Evolutionary conservation across 2,888 invertebrate genomes (phyloP).

Genomic region (Eurytoma adleriae): DNA sequence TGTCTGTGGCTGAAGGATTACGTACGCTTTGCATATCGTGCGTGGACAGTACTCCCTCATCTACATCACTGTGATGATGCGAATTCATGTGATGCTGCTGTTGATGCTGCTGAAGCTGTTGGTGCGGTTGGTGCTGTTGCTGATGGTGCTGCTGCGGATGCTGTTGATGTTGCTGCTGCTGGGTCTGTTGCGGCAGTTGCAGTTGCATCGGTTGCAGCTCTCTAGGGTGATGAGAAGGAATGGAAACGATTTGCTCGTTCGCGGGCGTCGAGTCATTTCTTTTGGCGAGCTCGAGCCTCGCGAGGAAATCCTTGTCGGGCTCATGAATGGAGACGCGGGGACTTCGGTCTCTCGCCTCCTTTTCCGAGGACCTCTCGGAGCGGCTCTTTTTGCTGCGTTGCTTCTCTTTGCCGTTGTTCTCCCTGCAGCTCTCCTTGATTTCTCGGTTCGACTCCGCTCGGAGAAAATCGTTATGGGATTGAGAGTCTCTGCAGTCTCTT

Average conservation of each 20-base stretch:
- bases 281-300: constrained; percentile 69
- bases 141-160: constrained; percentile 64
- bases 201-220: constrained; percentile 63
- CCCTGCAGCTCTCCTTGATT: constrained; percentile 73
- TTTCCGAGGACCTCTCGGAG: constrained; percentile 60
- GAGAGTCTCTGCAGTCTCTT: constrained; percentile 66
- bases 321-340: constrained; percentile 70
- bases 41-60: constrained; percentile 70
- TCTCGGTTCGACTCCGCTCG: constrained; percentile 64
- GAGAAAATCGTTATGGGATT: constrained; percentile 56
- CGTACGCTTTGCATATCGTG: constrained; percentile 71
- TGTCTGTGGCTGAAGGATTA: constrained; percentile 74
- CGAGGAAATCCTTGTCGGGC: constrained; percentile 71
- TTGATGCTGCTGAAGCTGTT: constrained; percentile 61
- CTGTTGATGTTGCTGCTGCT: constrained; percentile 61
- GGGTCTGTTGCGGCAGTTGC: constrained; percentile 59
- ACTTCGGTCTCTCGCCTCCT: constrained; percentile 72
- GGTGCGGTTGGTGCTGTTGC: constrained; percentile 61
- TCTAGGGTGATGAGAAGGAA: constrained; percentile 64
- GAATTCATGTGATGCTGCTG: constrained; percentile 66
- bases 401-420: constrained; percentile 67
- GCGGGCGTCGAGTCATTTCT: constrained; percentile 66
- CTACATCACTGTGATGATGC: constrained; percentile 70
- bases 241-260: constrained; percentile 63
- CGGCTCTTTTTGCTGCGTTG: constrained; percentile 67